Evolutionary conservation across 2,797 vertebrate species (phyloP).

Genomic region (Sus cebifrons): DNA sequence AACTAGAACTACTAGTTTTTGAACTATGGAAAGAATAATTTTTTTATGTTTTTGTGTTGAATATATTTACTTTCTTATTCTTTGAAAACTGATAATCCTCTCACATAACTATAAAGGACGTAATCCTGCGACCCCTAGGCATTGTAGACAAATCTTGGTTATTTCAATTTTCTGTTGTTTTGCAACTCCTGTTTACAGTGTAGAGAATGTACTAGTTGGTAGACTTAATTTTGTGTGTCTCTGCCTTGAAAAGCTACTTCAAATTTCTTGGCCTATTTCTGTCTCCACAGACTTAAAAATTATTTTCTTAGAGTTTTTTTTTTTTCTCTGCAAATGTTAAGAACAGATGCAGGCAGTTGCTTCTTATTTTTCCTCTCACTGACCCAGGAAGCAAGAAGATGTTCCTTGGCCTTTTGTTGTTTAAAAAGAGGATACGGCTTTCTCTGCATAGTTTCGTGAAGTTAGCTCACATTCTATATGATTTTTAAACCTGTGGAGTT

Average conservation of each 20-base stretch:
- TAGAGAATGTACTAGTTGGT: background rate
- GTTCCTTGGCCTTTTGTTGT: slow-evolving; percentile 19
- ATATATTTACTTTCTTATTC: slow-evolving; percentile 58
- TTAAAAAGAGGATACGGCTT: slow-evolving; percentile 29
- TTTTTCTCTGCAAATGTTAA: slow-evolving; percentile 64
- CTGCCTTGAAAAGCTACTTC: slow-evolving; percentile 66
- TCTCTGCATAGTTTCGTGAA: slow-evolving; percentile 23
- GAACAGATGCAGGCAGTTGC: slow-evolving; percentile 51
- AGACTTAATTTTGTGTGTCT: slow-evolving; percentile 20
- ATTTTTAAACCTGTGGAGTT: slow-evolving; percentile 37
- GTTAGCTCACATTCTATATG: background rate
- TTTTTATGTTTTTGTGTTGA: slow-evolving; percentile 36
- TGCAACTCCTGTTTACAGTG: background rate
- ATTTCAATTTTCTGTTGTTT: slow-evolving; percentile 46
- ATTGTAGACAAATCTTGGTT: background rate
- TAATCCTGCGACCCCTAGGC: background rate
- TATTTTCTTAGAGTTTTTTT: background rate
- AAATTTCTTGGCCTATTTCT: slow-evolving; percentile 53
- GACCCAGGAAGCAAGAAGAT: slow-evolving; percentile 37
- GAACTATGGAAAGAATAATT: slow-evolving; percentile 52
- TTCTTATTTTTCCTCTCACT: slow-evolving; percentile 58
- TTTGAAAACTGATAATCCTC: slow-evolving; percentile 49
- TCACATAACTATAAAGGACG: background rate
- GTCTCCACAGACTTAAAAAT: slow-evolving; percentile 53
- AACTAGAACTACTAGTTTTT: slow-evolving; percentile 44